Evolutionary conservation across 2,888 invertebrate species (phyloP), one percentile per base, ranked within the genome.

Genomic region (Diaphora mendica): DNA sequence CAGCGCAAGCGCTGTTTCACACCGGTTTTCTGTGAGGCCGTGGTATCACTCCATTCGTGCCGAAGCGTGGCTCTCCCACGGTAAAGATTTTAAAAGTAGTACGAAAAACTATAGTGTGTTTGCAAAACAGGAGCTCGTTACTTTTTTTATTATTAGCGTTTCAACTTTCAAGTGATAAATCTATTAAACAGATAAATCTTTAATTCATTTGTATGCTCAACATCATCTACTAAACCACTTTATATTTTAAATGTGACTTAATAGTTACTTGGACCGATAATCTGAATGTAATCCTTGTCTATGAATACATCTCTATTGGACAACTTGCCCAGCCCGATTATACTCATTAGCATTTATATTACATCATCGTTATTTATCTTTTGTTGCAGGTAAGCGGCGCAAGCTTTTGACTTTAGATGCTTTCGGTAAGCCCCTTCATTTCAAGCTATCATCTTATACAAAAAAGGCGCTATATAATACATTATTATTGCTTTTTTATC

Each of bases 371-470:
- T 77, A 74, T 75, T 79, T 55, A 77, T 74, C 75, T 82, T 62
- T 88, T 88, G 83, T 90, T 90, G 74, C 89, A 90, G 90, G 91
- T 90, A 89, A 89, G 86, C 82, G 71, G 48, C 59, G 68, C 73
- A 72, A 68, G 74, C 64, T 30, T 48, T 66, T 62, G 66, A 55
- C 64, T 30, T 48, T 64, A 55, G 66, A 55, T 67, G 72, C 73
- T 73, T 80, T 84, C 64, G 82, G 87, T 87, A 78, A 85, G 84
- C 76, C 65, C 35, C 71, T 73, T 69, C 73, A 59, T 72, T 69
- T 73, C 62, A 76, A 72, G 48, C 73, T 81, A 78, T 81, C 73
- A 80, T 81, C 65, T 73, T 68, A 73, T 72, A 78, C 75, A 80
- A 82, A 82, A 80, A 77, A 73, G 79, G 75, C 80, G 80, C 73